Evolutionary conservation across 35 echinoderm and acorn worm species (phyloP).

Genomic region (Heliocidaris tuberculata): DNA sequence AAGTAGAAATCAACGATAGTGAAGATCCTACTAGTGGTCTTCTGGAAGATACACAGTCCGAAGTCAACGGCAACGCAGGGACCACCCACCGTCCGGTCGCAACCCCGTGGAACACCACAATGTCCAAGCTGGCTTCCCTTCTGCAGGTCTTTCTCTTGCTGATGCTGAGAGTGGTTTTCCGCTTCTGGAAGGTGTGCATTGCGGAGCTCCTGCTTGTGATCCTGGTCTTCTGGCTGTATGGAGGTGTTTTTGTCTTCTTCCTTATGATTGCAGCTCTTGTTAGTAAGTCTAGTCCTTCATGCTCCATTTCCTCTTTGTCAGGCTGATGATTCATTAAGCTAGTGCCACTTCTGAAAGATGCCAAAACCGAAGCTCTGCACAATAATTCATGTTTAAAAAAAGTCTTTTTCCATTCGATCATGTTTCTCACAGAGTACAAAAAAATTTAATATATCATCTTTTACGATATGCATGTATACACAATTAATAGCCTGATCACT

Average conservation of each 20-base stretch:
- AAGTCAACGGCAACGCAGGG: neutral
- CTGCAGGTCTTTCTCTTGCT: neutral
- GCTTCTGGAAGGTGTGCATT: constrained; percentile 52
- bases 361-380: neutral
- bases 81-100: neutral
- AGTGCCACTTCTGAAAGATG: neutral
- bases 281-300: constrained; percentile 21
- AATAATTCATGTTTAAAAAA: too few relatives aligned
- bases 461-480: too few relatives aligned
- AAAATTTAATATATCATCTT: too few relatives aligned
- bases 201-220: constrained; percentile 43
- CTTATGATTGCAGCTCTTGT: constrained; percentile 32
- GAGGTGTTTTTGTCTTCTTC: constrained; percentile 29
- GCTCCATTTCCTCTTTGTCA: neutral
- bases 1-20: constrained; percentile 27
- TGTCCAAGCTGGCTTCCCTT: neutral
- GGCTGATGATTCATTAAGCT: neutral
- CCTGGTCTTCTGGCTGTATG: constrained; percentile 52
- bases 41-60: neutral
- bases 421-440: too few relatives aligned
- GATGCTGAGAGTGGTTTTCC: neutral
- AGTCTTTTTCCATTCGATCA: too few relatives aligned
- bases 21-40: neutral
- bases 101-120: neutral
- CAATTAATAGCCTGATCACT: too few relatives aligned